Percentiles rank a stretch among this genome's conserved stretches.
Conservation (phyloP, 2,888 invertebrate species). For the Dione juno region DNA sequence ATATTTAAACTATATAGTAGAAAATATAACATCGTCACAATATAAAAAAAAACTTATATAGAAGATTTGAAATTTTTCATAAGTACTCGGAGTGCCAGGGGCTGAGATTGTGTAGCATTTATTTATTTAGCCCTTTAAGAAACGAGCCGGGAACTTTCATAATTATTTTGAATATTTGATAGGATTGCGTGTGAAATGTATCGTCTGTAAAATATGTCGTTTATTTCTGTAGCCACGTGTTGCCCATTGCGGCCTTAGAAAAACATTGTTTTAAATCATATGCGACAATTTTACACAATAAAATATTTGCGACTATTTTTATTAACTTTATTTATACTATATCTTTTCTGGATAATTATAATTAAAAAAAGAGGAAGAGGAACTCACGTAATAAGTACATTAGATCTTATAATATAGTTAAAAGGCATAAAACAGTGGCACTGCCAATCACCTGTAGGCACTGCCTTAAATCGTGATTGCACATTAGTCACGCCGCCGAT, state of each 20-base stretch:
- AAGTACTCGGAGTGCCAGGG: slow-evolving; percentile 29
- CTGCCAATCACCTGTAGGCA: slow-evolving; percentile 28
- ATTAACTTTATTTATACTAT: no score
- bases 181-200: slow-evolving; percentile 71
- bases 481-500: slow-evolving; percentile 64
- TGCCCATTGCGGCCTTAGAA: neutral
- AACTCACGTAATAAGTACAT: neutral
- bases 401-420: slow-evolving; percentile 8
- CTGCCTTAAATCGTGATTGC: slow-evolving; percentile 44
- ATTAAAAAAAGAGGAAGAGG: no score
- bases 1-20: neutral
- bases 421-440: slow-evolving; percentile 9
- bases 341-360: no score
- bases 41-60: neutral
- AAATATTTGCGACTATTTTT: no score
- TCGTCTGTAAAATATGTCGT: slow-evolving; percentile 58
- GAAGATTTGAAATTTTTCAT: slow-evolving; percentile 38
- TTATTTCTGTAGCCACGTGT: slow-evolving; percentile 62
- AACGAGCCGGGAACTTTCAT: slow-evolving; percentile 53
- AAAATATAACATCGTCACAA: neutral
- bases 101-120: slow-evolving; percentile 48
- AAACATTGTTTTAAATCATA: neutral
- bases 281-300: neutral
- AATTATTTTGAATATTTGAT: slow-evolving; percentile 53
- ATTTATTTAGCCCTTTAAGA: slow-evolving; percentile 57